phyloP scores from a whole-genome alignment of 2,888 invertebrate genomes.

The Phasia obesa region DNA sequence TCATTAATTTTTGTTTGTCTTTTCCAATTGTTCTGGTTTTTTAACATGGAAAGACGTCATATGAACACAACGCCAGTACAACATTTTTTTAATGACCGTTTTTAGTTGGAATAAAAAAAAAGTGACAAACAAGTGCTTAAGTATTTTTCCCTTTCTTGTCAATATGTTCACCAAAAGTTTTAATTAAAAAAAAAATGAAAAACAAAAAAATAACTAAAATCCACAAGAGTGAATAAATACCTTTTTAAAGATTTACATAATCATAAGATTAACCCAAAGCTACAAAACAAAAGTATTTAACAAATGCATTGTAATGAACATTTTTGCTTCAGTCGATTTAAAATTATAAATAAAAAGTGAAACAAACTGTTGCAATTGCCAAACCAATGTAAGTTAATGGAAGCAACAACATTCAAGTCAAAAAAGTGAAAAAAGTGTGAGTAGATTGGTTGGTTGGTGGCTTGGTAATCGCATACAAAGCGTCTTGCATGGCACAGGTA shows the following conservation, averaged over 20 bases:
- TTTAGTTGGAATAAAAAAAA: conserved; percentile 2
- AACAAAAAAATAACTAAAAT: no score
- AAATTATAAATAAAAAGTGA: conserved; percentile 34
- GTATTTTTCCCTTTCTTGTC: conserved; percentile 29
- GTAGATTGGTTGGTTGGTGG: conserved; percentile 29
- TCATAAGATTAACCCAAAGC: no score
- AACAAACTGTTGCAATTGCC: conserved; percentile 24
- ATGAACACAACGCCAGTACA: not conserved
- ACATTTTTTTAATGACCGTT: conserved; percentile 11
- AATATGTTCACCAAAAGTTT: conserved; percentile 1
- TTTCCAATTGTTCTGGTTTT: conserved; percentile 23
- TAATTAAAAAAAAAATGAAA: no score
- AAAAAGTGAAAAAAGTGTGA: conserved; percentile 29
- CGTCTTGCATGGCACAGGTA: conserved; percentile 30
- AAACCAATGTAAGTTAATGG: conserved; percentile 38
- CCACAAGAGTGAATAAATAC: conserved; percentile 20
- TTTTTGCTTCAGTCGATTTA: not conserved
- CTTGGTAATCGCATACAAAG: conserved; percentile 22
- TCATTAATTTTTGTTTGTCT: conserved; percentile 32
- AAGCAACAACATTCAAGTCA: no score
- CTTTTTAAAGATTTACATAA: conserved; percentile 51
- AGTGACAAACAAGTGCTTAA: not conserved
- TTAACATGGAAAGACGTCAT: no score
- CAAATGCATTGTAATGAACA: conserved; percentile 16
- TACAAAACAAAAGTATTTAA: no score